Evolutionary conservation across 2,888 invertebrate species (phyloP).

Genomic region (Clepsis dumicolana): DNA sequence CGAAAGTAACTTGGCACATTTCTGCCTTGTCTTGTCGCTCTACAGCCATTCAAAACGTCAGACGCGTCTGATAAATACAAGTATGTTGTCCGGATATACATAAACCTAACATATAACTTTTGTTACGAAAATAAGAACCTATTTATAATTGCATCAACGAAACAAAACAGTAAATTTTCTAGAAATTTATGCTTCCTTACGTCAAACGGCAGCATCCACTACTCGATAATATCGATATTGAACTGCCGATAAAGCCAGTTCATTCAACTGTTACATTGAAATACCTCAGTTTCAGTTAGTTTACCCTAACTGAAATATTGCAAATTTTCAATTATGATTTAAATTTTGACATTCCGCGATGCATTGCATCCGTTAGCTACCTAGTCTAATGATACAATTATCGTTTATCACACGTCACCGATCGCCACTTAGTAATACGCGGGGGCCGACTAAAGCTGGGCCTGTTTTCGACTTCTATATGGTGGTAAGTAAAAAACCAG

Average conservation of each 20-base stretch:
- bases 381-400: conserved; percentile 55
- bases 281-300: background rate
- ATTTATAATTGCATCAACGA: background rate
- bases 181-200: background rate
- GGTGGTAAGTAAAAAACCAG: background rate
- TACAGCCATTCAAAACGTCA: no score
- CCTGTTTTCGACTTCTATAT: background rate
- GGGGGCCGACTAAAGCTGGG: conserved; percentile 7
- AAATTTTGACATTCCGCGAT: conserved; percentile 10
- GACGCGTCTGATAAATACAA: no score
- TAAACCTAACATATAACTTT: no score
- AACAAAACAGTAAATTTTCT: background rate
- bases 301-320: background rate
- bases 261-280: background rate
- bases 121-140: no score
- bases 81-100: no score
- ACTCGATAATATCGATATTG: conserved; percentile 4
- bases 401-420: conserved; percentile 56
- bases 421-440: conserved; percentile 34
- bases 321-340: background rate
- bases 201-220: background rate
- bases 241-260: background rate
- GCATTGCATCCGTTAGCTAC: conserved; percentile 29
- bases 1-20: no score
- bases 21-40: no score